These are phyloP conservation scores for Phragmatobia fuliginosa DNA, from an alignment of 2,888 invertebrate genomes.

Conservation along the genomic window DNA sequence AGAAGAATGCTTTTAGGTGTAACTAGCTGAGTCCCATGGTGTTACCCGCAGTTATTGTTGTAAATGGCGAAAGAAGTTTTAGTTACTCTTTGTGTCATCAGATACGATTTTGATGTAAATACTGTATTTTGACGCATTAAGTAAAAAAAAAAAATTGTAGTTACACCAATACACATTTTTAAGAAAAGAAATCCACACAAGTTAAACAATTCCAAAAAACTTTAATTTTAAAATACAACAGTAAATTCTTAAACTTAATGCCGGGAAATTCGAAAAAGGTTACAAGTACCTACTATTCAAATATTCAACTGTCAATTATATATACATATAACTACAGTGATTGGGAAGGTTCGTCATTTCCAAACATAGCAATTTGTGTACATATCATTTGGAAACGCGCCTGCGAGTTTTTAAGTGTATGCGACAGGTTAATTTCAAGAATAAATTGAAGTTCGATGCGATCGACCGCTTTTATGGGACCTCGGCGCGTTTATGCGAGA, in stretches of 20 bases:
- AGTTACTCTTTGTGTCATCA: too few relatives aligned
- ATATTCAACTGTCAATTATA: conserved; percentile 24
- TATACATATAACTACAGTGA: conserved; percentile 41
- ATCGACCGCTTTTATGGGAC: conserved; percentile 69
- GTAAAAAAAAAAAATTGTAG: too few relatives aligned
- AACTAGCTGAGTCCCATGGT: too few relatives aligned
- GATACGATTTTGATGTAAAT: too few relatives aligned
- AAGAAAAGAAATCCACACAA: too few relatives aligned
- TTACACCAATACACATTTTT: too few relatives aligned
- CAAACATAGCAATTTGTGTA: conserved; percentile 45
- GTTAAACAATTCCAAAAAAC: not conserved
- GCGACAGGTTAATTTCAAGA: conserved; percentile 84
- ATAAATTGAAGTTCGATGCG: conserved; percentile 77
- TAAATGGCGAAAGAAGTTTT: too few relatives aligned
- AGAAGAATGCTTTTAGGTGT: too few relatives aligned
- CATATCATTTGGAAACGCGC: conserved; percentile 65
- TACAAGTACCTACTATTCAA: conserved; percentile 17
- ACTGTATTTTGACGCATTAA: too few relatives aligned
- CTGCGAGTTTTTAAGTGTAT: conserved; percentile 66
- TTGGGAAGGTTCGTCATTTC: conserved; percentile 42
- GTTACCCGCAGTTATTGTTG: too few relatives aligned
- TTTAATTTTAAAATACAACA: not conserved
- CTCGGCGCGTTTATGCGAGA: conserved; percentile 68
- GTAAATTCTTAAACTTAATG: not conserved
- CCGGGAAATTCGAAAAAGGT: conserved; percentile 1